These are phyloP conservation scores for Meloidogyne exigua DNA, from an alignment of 1,140 invertebrate genomes.

Conservation along the genomic window DNA sequence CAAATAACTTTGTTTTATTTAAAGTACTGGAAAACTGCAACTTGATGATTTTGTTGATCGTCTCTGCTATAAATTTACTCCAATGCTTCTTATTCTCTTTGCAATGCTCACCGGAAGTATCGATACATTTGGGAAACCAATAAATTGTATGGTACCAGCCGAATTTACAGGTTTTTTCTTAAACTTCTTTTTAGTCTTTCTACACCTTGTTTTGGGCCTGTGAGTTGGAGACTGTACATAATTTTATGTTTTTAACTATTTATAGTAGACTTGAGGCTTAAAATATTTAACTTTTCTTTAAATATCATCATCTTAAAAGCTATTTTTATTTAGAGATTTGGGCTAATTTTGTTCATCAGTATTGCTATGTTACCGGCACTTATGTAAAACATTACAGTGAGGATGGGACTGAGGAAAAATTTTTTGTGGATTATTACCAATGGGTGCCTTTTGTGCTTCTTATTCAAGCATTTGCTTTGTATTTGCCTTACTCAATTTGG, in stretches of 20 bases:
- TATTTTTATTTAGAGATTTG: not conserved
- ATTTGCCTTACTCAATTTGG: conserved; percentile 19
- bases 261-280: too few species aligned
- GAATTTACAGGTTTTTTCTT: conserved; percentile 21
- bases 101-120: conserved; percentile 23
- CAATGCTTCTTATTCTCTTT: conserved; percentile 10
- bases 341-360: conserved; percentile 22
- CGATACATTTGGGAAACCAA: conserved; percentile 20
- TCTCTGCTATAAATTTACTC: conserved; percentile 17
- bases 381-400: conserved; percentile 1
- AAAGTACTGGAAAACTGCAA: conserved; percentile 2
- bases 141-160: conserved; percentile 21
- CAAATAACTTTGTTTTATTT: not conserved
- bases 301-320: too few species aligned
- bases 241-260: too few species aligned
- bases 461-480: conserved; percentile 15
- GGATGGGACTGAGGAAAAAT: not conserved
- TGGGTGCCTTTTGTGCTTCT: conserved; percentile 29
- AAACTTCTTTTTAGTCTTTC: not conserved
- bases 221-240: too few species aligned
- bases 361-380: conserved; percentile 30
- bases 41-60: conserved; percentile 23
- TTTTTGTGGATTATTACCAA: not conserved
- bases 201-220: too few species aligned
- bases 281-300: too few species aligned